Evolutionary conservation across 2,888 invertebrate species (phyloP).

Genomic region (Kuschelorhynchus macadamiae): DNA sequence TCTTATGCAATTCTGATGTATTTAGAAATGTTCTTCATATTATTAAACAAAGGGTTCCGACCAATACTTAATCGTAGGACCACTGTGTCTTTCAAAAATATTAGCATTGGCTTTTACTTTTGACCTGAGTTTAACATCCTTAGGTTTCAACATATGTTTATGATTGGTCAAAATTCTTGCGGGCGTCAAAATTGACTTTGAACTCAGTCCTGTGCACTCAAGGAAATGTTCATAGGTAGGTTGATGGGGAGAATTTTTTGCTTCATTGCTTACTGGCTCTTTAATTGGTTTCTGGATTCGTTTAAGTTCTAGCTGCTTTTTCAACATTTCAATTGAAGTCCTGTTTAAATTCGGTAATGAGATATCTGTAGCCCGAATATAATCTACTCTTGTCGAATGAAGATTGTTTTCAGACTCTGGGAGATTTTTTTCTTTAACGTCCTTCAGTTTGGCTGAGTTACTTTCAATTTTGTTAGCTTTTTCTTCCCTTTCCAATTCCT

Average conservation of each 20-base stretch:
- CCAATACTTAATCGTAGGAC: conserved; percentile 67
- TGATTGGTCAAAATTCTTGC: conserved; percentile 80
- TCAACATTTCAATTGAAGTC: conserved; percentile 62
- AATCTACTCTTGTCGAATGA: conserved; percentile 58
- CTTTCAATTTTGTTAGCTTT: conserved; percentile 28
- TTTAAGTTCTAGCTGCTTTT: conserved; percentile 64
- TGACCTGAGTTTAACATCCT: conserved; percentile 82
- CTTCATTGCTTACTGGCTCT: neutral
- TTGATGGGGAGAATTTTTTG: conserved; percentile 55
- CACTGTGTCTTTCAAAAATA: conserved; percentile 69
- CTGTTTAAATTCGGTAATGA: conserved; percentile 58
- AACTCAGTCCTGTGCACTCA: conserved; percentile 84
- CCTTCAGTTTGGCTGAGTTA: neutral
- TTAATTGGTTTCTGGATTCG: conserved; percentile 58
- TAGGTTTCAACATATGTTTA: conserved; percentile 82
- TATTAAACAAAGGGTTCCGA: conserved; percentile 54
- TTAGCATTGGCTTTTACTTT: conserved; percentile 74
- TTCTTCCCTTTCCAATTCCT: conserved; percentile 52
- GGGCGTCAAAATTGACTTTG: conserved; percentile 82
- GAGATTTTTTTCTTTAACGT: conserved; percentile 6
- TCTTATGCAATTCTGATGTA: too few species aligned
- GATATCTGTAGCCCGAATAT: conserved; percentile 60
- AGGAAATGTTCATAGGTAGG: conserved; percentile 81
- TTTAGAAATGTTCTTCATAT: too few species aligned
- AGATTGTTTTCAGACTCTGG: conserved; percentile 22